phyloP scores from a whole-genome alignment of 2,888 invertebrate species.

The Dugesia japonica region DNA sequence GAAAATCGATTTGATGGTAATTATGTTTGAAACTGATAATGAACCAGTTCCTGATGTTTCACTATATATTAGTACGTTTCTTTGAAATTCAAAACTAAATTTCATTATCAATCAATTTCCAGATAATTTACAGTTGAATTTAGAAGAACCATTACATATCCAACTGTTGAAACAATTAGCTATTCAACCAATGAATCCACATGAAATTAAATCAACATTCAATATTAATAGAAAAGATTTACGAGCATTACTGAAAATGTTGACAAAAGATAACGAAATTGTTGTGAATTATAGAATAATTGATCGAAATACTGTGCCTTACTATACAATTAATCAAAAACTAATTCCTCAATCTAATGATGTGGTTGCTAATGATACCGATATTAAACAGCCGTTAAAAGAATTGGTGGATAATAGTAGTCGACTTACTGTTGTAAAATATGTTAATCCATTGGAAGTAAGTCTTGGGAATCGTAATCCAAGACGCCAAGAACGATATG shows the following conservation, averaged over 20 bases:
- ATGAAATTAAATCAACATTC: background rate
- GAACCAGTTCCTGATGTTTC: background rate
- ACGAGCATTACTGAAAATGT: background rate
- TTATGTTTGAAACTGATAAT: background rate
- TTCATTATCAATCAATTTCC: background rate
- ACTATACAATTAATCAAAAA: background rate
- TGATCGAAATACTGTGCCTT: background rate
- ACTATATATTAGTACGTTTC: background rate
- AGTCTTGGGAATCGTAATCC: background rate
- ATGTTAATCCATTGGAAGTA: background rate
- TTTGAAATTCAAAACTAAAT: background rate
- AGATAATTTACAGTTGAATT: no score
- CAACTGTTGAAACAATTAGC: background rate
- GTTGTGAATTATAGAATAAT: background rate
- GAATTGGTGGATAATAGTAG: background rate
- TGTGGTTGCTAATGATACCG: no score
- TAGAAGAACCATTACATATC: background rate
- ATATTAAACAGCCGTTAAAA: background rate
- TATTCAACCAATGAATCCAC: background rate
- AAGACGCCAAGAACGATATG: background rate
- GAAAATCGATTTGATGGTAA: background rate
- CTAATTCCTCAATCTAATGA: background rate
- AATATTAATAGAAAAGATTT: background rate
- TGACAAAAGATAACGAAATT: background rate
- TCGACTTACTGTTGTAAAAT: background rate